Evolutionary conservation across 1,140 invertebrate genomes (phyloP), one percentile per base, ranked within the genome.

Genomic region (Drosophila tani): DNA sequence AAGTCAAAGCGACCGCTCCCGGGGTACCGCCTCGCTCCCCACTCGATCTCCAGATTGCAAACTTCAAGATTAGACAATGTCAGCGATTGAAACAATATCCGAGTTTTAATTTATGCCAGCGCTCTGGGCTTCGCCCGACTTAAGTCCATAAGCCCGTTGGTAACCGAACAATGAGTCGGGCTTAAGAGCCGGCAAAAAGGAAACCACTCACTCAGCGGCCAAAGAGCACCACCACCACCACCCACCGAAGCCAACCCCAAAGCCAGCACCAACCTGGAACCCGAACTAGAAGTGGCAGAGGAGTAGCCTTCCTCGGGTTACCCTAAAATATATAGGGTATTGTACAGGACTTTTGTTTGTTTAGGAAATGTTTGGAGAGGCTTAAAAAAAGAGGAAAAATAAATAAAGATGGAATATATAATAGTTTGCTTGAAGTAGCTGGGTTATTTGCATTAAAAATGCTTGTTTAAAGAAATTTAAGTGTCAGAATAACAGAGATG

Each of bases 21-120:
- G 19, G 53, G 19, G 19, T 35, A 7, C 17, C 32, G 19, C 24
- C 24, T 8, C 24, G 5, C n/a, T 12, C 17, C 6, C 32, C 24
- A 24, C 35, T 38, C 43, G 46, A 55, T 58, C n/a, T 40, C 24
- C 49, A 78, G 74, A 78, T 78, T 78, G 41, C 64, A 62, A 66
- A 35, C 74, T 78, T 57, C 43, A 45, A 77, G 75, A 78, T 78
- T 68, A 77, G 56, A 77, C 62, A 77, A 76, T 66, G 68, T 66
- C 76, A 65, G 55, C 43, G 55, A 51, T 76, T 76, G 74, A 74
- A 58, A 76, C 74, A 57, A 76, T 76, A 76, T 77, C 59, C 59
- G 77, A 66, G 43, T 57, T 65, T 79, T 80, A 79, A 79, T 79
- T 79, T 79, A 79, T 79, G 76, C 75, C 67, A 70, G 17, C 32